phyloP scores from a whole-genome alignment of 1,140 invertebrate genomes.

The Nymphalis io region DNA sequence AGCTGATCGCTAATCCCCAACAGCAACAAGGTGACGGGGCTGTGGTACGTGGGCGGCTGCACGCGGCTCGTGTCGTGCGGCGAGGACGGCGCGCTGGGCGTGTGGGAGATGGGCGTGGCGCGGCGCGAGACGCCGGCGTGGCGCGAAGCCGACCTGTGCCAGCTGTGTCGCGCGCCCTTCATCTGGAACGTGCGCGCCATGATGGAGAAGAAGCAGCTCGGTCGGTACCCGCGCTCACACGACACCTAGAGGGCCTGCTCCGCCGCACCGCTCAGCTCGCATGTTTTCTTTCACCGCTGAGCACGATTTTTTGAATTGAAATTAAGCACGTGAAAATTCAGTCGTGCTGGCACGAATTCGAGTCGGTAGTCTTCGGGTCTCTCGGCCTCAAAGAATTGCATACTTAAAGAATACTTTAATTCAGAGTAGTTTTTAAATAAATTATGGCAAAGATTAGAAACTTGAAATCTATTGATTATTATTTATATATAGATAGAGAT shows the following conservation, averaged over 20 bases:
- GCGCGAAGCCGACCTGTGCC: slow-evolving; percentile 96
- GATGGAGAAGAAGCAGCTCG: slow-evolving; percentile 97
- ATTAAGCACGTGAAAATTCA: too few relatives aligned
- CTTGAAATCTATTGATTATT: too few relatives aligned
- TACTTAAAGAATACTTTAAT: too few relatives aligned
- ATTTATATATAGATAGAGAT: background rate
- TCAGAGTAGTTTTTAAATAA: too few relatives aligned
- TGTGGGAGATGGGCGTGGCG: slow-evolving; percentile 93
- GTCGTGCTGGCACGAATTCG: too few relatives aligned
- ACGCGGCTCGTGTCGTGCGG: slow-evolving; percentile 95
- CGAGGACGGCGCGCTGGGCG: slow-evolving; percentile 95
- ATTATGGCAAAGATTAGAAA: too few relatives aligned
- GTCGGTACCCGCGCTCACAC: too few relatives aligned
- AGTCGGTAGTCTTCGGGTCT: too few relatives aligned
- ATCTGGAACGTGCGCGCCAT: slow-evolving; percentile 99
- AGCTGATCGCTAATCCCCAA: slow-evolving; percentile 12
- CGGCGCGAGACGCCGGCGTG: slow-evolving; percentile 96
- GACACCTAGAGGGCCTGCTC: too few relatives aligned
- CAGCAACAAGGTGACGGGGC: slow-evolving; percentile 90
- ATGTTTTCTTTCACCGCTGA: too few relatives aligned
- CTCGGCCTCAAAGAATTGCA: too few relatives aligned
- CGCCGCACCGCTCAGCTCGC: background rate
- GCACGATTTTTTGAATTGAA: too few relatives aligned
- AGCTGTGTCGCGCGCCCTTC: slow-evolving; percentile 96
- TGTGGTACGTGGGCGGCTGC: slow-evolving; percentile 90